phyloP scores from a whole-genome alignment of 2,113 vertebrate genomes.

The Pitta sordida region DNA sequence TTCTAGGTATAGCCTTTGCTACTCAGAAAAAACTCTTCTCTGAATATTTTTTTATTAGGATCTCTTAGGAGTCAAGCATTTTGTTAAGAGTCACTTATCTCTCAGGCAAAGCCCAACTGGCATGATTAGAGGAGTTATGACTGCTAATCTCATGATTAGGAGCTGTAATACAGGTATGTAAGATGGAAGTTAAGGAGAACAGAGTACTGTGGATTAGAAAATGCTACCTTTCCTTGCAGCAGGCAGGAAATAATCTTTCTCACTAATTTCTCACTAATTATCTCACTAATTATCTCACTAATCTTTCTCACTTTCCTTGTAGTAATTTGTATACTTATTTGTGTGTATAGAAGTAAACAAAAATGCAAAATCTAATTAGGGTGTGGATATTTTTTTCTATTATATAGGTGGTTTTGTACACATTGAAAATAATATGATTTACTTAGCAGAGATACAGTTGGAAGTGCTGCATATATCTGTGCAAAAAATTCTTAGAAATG shows the following conservation, averaged over 20 bases:
- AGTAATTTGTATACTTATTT: not conserved
- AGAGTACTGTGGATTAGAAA: not conserved
- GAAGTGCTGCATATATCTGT: not conserved
- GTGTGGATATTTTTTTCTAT: not conserved
- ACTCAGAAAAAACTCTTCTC: not conserved
- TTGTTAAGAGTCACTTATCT: not conserved
- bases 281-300: too few species aligned
- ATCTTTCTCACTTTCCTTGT: not conserved
- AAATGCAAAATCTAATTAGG: not conserved
- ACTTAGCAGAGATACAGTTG: not conserved
- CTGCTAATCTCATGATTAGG: not conserved
- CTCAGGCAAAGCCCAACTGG: not conserved
- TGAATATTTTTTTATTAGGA: not conserved
- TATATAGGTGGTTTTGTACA: not conserved
- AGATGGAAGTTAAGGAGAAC: not conserved
- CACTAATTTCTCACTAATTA: not conserved
- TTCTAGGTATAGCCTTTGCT: fast-evolving
- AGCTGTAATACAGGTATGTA: not conserved
- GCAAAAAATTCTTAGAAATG: not conserved
- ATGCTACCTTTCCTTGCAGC: not conserved
- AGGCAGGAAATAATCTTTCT: not conserved
- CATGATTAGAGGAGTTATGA: not conserved
- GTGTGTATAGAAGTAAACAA: not conserved
- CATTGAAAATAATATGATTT: not conserved
- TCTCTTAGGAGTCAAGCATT: not conserved